phyloP scores from a whole-genome alignment of 2,797 vertebrate species.

The Artibeus lituratus region DNA sequence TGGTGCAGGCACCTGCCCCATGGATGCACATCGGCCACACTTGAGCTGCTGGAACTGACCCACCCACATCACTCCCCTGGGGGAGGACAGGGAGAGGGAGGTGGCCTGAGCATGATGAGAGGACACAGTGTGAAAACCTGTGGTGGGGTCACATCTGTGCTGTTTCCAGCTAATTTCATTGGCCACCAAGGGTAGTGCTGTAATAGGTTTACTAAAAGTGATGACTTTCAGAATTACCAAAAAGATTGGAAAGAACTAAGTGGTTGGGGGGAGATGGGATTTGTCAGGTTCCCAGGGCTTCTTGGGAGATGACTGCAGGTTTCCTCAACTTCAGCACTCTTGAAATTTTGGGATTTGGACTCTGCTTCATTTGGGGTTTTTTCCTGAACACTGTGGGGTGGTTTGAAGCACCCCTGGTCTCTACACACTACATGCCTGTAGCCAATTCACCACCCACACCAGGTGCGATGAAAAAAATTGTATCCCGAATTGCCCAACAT shows the following conservation, averaged over 20 bases:
- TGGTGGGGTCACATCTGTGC: neutral
- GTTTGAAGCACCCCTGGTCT: neutral
- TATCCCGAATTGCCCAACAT: neutral
- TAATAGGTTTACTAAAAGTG: neutral
- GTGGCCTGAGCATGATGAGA: neutral
- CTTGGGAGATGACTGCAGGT: neutral
- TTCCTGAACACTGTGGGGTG: too few relatives aligned
- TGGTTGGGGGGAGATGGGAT: neutral
- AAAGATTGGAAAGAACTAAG: neutral
- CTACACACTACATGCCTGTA: neutral
- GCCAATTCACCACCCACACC: neutral
- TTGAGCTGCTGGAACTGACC: neutral
- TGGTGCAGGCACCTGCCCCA: rapidly evolving
- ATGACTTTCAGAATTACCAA: neutral
- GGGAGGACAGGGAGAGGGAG: neutral
- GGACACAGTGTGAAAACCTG: neutral
- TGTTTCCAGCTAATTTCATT: neutral
- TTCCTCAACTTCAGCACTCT: neutral
- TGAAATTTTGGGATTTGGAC: neutral
- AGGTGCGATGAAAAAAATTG: neutral
- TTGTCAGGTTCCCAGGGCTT: neutral
- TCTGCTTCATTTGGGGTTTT: neutral
- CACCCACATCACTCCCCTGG: rapidly evolving
- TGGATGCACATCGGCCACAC: neutral
- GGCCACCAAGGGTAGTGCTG: neutral